Base-by-base conservation (phyloP, 2,797 vertebrate genomes). In the Pampus argenteus region DNA sequence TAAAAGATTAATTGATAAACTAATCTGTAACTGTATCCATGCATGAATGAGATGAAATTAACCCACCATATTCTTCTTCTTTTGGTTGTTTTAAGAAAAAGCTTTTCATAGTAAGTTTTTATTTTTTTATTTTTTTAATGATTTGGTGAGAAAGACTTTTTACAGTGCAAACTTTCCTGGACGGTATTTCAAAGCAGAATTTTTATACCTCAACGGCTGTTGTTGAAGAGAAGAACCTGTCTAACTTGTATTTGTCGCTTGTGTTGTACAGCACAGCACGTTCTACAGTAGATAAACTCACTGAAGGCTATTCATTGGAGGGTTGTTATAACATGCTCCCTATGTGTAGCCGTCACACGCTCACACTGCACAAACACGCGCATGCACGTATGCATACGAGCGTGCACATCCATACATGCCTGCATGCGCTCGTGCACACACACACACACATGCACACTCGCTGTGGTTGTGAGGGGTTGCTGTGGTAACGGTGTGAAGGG, bases 401-500 rank as follows among this genome's bases (percentile, higher is more conserved):
- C 69, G n/a, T 28, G 71, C 69, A 76, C 68, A 64, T 72, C 45
- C 59, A 65, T 76, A 78, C 60, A 44, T 70, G 69, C 22, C 50
- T 69, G 79, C 78, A 74, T 15, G 40, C 76, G 59, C 48, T 44
- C 28, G 50, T 25, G 45, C 59, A 50, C 40, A 66, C 52, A 72
- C 47, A 56, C 59, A 50, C 40, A 66, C 52, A 72, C 47, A 56
- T 9, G 38, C 63, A 52, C 74, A 68, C n/a, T 83, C 70, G 7
- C 66, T 60, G 81, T 88, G 84, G 89, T 91, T 92, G 89, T 91
- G 85, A 88, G 77, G 77, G 87, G 94, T 94, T 95, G 91, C 92
- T 91, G 90, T 93, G 92, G 94, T 83, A 93, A 95, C 92, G 66
- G 54, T 91, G 83, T 88, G 78, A 90, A 85, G 91, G 90, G 91